phyloP scores from a whole-genome alignment of 1,140 invertebrate genomes.

The Macrosteles quadrilineatus region DNA sequence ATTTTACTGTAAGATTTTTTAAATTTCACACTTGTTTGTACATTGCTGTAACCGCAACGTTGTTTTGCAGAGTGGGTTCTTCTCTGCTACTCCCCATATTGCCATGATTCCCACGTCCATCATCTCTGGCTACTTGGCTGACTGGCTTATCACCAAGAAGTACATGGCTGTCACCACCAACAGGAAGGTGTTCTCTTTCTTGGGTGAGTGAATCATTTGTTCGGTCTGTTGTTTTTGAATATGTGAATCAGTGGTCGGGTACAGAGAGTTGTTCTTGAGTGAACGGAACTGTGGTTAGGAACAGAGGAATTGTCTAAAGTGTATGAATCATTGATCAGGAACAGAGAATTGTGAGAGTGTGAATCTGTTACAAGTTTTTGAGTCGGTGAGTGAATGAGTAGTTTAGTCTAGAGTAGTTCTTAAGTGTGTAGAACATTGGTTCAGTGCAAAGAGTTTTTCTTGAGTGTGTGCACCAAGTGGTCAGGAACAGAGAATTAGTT shows the following conservation, averaged over 20 bases:
- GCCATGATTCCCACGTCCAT: conserved; percentile 45
- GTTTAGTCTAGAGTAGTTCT: no score
- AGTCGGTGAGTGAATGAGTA: no score
- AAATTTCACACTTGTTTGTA: no score
- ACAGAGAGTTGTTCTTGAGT: background rate
- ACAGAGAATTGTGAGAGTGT: no score
- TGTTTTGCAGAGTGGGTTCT: conserved; percentile 49
- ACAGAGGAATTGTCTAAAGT: background rate
- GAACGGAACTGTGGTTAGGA: background rate
- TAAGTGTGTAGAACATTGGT: no score
- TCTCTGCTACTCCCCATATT: conserved; percentile 45
- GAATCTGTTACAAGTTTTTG: no score
- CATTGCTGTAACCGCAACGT: no score
- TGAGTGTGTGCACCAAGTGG: no score
- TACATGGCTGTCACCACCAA: conserved; percentile 62
- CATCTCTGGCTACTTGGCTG: conserved; percentile 60
- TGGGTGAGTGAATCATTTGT: conserved; percentile 12
- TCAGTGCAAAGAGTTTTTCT: no score
- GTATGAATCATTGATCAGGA: background rate
- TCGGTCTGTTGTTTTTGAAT: background rate
- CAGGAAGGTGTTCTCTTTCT: conserved; percentile 65
- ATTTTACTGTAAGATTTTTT: no score
- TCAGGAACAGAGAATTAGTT: no score
- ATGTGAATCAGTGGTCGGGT: conserved; percentile 25
- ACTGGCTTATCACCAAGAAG: conserved; percentile 62